Base-by-base conservation (phyloP, 1,140 invertebrate genomes). In the Trichogramma pretiosum region DNA sequence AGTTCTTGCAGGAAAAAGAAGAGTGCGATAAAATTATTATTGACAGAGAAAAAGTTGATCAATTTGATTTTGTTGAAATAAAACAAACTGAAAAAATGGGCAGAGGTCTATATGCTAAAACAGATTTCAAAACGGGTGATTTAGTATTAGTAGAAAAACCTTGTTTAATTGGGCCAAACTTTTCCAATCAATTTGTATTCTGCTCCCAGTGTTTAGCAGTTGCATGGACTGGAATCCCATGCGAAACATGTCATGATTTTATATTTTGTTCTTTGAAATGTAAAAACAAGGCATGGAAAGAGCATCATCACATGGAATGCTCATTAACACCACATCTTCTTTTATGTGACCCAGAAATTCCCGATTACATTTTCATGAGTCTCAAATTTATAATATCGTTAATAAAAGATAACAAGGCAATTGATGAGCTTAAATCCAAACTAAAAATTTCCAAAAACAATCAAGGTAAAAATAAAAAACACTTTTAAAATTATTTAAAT, bases 221-320 rank as follows among this genome's bases (percentile, higher is more conserved):
- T 51, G 71, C 69, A 56, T 73, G 76, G 61, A 46, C 67, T 17
- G 75, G 76, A 49, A 67, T 81, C 45, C 82, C 83, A 41, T 87
- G 84, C 61, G 56, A 74, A 7, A 59, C 62, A 26, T 87, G 84
- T 62, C 75, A 74, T 16, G 69, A 73, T 65, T 74, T 75, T 7
- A 66, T 84, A 48, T 90, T 80, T 61, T 94, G 91, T 59, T 79
- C 74, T 53, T 64, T 76, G 35, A 61, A 75, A 41, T 93, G 91
- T 65, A 73, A 70, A 52, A 57, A 71, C 16, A 62, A 64, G n/a
- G 80, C 84, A 7, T n/a, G n/a, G n/a, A 62, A 70, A n/a, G 61
- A 65, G 5, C 85, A 81, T 62, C 89, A 93, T 64, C 67, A 74
- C 56, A 76, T 79, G 55, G 89, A 93, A 73, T 93, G 89, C 65